Evolutionary conservation across 2,797 vertebrate genomes (phyloP).

Genomic region (Phataginus tetradactyla): DNA sequence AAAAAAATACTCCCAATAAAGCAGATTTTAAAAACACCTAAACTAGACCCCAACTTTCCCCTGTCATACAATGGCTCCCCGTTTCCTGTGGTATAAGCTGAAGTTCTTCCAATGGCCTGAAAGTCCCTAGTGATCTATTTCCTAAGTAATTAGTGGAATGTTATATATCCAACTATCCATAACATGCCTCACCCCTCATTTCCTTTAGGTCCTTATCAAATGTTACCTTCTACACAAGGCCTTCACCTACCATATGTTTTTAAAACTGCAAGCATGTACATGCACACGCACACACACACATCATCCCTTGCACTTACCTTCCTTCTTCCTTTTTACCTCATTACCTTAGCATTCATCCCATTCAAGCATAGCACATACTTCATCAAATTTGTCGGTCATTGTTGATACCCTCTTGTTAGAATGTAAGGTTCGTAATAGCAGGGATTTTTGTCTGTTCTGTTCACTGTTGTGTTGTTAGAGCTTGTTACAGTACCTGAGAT

Average conservation of each 20-base stretch:
- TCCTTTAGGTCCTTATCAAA: background rate
- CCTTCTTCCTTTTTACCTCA: background rate
- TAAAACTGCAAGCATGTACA: background rate
- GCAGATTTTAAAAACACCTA: background rate
- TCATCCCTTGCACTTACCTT: background rate
- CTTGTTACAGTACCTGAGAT: background rate
- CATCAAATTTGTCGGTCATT: background rate
- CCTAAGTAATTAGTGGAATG: background rate
- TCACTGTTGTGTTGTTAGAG: background rate
- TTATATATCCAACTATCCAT: background rate
- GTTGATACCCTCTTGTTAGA: background rate
- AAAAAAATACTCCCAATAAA: background rate
- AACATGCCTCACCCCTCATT: background rate
- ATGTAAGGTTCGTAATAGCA: background rate
- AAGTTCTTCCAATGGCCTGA: background rate
- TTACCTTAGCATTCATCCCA: background rate
- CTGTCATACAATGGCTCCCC: background rate
- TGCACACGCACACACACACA: background rate
- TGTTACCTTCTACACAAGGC: background rate
- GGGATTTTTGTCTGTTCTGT: background rate
- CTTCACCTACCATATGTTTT: background rate
- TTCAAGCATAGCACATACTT: background rate
- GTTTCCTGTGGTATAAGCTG: background rate
- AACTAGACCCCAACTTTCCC: background rate
- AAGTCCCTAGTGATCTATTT: background rate